Conservation (phyloP, 2,888 invertebrate species). For the Melanostoma scalare region DNA sequence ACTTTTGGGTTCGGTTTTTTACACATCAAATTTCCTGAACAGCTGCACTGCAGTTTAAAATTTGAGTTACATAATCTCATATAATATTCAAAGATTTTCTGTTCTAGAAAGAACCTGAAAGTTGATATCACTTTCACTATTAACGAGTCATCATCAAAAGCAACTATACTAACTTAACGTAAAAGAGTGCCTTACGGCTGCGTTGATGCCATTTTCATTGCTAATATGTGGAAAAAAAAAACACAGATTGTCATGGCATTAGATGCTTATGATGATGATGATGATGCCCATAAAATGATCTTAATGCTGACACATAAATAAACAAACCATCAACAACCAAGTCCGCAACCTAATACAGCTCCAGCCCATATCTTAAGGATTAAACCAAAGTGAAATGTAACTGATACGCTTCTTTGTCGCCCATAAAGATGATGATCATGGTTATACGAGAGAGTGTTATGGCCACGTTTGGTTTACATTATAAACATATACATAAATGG, state of each 20-base stretch:
- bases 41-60: no score
- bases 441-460: constrained; percentile 61
- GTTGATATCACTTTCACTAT: constrained; percentile 32
- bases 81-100: not conserved
- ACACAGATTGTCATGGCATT: not conserved
- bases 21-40: no score
- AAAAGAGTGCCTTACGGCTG: constrained; percentile 16
- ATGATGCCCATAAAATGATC: constrained; percentile 47
- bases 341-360: constrained; percentile 9
- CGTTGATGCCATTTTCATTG: not conserved
- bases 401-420: constrained; percentile 55
- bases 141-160: not conserved
- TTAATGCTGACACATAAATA: constrained; percentile 48
- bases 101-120: constrained; percentile 17
- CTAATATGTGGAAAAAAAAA: not conserved
- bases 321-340: not conserved
- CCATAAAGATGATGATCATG: constrained; percentile 64
- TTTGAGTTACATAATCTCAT: not conserved
- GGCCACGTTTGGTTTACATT: constrained; percentile 1
- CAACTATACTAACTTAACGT: not conserved
- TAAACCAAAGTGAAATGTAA: constrained; percentile 59
- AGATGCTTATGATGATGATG: constrained; percentile 21
- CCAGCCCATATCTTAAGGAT: constrained; percentile 39
- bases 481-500: no score
- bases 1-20: no score